Percentiles rank a stretch among this genome's conserved stretches.
Conservation (phyloP, 2,888 invertebrate genomes). For the Mamestra brassicae region DNA sequence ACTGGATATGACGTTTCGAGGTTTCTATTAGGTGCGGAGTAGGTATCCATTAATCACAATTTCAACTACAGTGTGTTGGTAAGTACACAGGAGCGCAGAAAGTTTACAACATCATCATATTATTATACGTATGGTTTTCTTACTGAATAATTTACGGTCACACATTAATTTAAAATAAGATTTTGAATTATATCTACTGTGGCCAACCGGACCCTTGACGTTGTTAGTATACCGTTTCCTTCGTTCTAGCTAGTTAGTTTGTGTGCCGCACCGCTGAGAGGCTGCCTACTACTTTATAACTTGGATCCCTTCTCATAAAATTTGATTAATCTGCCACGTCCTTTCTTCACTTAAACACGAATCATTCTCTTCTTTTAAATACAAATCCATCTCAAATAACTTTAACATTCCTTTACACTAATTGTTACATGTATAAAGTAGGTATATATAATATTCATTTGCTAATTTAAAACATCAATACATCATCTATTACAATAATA, state of each 20-base stretch:
- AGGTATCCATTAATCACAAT: constrained; percentile 65
- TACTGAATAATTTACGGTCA: constrained; percentile 56
- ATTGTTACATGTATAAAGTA: constrained; percentile 73
- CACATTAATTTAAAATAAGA: constrained; percentile 63
- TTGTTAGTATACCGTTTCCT: constrained; percentile 32
- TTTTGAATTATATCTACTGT: constrained; percentile 57
- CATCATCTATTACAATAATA: constrained; percentile 76
- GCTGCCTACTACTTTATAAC: constrained; percentile 26
- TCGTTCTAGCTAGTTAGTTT: constrained; percentile 30
- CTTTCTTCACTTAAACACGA: constrained; percentile 29
- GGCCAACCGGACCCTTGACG: constrained; percentile 30
- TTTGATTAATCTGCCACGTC: constrained; percentile 41
- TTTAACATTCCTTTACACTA: constrained; percentile 59
- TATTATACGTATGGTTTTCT: constrained; percentile 54
- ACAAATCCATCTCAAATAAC: constrained; percentile 55
- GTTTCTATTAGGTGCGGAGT: constrained; percentile 53
- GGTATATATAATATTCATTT: constrained; percentile 77
- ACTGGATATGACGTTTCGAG: constrained; percentile 74
- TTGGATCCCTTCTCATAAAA: constrained; percentile 42
- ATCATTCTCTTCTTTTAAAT: constrained; percentile 48
- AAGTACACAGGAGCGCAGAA: constrained; percentile 55
- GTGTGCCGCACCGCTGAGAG: constrained; percentile 31
- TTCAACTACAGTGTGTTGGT: constrained; percentile 61
- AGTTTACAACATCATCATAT: constrained; percentile 65
- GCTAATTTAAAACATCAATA: constrained; percentile 78